Evolutionary conservation across 2,797 vertebrate species (phyloP).

Genomic region (Sorex maritimensis): DNA sequence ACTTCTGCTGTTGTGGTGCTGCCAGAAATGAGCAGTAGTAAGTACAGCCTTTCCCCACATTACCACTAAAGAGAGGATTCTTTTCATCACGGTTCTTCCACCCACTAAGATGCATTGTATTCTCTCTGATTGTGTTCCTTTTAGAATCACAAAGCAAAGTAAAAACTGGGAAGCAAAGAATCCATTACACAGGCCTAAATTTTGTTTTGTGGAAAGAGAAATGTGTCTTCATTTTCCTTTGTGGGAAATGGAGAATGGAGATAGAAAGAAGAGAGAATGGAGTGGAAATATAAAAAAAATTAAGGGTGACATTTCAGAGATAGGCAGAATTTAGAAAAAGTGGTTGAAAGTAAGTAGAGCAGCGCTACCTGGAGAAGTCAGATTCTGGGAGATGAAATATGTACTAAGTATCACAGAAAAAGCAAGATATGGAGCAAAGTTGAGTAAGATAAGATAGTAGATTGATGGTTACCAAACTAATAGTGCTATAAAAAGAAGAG

Average conservation of each 20-base stretch:
- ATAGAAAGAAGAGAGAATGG: neutral
- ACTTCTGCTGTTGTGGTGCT: neutral
- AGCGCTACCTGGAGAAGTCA: neutral
- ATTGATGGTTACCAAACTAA: neutral
- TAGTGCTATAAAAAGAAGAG: neutral
- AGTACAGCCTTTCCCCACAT: neutral
- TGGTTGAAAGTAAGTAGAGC: constrained; percentile 7
- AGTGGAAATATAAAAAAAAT: neutral
- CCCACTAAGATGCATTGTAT: neutral
- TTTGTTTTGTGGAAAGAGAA: neutral
- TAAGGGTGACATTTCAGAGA: constrained; percentile 21
- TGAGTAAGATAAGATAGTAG: neutral
- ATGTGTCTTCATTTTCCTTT: neutral
- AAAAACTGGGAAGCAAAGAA: constrained; percentile 5
- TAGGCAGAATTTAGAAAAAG: constrained; percentile 20
- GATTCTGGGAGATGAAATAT: constrained; percentile 2
- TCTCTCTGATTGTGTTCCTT: neutral
- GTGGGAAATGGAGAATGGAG: constrained; percentile 20
- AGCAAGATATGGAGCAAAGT: neutral
- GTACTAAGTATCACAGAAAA: constrained; percentile 8
- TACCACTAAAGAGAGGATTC: neutral
- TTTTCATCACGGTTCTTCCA: neutral
- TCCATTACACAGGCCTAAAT: neutral
- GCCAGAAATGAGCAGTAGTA: constrained; percentile 16
- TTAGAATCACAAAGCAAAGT: neutral